Percentiles rank a stretch among this genome's conserved stretches.
Evolutionary conservation across 2,888 invertebrate species (phyloP).

Genomic region (Muscina levida): DNA sequence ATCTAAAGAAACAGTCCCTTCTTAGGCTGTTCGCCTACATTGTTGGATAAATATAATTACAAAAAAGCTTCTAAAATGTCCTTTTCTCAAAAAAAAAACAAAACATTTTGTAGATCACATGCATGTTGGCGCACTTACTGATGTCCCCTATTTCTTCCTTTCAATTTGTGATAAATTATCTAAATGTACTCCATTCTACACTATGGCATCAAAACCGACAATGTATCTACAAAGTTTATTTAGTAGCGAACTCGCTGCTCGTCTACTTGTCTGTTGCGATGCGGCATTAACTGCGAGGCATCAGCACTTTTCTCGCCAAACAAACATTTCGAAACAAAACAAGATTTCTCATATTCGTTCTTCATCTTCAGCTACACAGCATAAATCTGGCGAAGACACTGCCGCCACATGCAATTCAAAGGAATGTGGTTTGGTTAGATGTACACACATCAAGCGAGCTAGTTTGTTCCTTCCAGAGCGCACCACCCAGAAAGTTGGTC

Average conservation of each 20-base stretch:
- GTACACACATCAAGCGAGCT: too few relatives aligned
- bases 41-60: too few relatives aligned
- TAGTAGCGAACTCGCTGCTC: background rate
- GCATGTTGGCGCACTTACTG: too few relatives aligned
- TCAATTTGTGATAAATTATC: constrained; percentile 38
- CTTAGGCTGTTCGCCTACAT: too few relatives aligned
- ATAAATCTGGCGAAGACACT: background rate
- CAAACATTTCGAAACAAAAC: background rate
- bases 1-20: too few relatives aligned
- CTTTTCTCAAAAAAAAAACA: too few relatives aligned
- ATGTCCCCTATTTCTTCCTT: constrained; percentile 21
- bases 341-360: too few relatives aligned
- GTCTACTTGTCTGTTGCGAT: constrained; percentile 14
- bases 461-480: too few relatives aligned
- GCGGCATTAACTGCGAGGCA: background rate
- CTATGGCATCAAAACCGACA: background rate
- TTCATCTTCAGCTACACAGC: background rate
- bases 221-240: too few relatives aligned
- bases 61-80: too few relatives aligned
- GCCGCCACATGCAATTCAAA: background rate
- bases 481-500: background rate
- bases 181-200: too few relatives aligned
- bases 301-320: background rate
- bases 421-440: constrained; percentile 15
- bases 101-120: too few relatives aligned